These are phyloP conservation scores for Ophioninae sp. DNA, from an alignment of 2,888 invertebrate species.

Conservation along the genomic window DNA sequence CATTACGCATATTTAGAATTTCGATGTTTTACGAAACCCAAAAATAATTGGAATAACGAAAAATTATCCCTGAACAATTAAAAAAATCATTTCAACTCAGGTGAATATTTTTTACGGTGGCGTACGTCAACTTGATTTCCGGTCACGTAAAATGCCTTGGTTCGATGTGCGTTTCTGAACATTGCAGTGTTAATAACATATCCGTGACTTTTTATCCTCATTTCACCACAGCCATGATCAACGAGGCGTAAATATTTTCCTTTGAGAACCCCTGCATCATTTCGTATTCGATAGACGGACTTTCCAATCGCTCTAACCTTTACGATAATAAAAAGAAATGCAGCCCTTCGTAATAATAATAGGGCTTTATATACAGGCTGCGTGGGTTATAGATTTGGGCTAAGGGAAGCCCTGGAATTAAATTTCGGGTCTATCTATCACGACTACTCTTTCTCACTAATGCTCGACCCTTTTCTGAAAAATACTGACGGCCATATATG, in stretches of 20 bases:
- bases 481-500: background rate
- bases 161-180: background rate
- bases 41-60: background rate
- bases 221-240: background rate
- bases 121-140: background rate
- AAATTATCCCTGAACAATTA: too few relatives aligned
- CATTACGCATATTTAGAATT: background rate
- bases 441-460: constrained; percentile 23
- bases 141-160: background rate
- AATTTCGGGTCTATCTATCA: constrained; percentile 53
- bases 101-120: background rate
- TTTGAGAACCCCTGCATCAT: constrained; percentile 43
- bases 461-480: constrained; percentile 43
- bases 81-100: background rate
- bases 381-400: constrained; percentile 28
- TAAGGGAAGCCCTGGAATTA: constrained; percentile 51
- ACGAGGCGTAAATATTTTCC: background rate
- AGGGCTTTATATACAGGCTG: constrained; percentile 47
- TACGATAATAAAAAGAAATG: constrained; percentile 58
- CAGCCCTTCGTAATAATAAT: constrained; percentile 51
- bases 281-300: constrained; percentile 57
- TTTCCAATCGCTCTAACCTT: constrained; percentile 57
- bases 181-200: background rate
- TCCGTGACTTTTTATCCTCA: background rate
- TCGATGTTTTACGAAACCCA: background rate